Percentiles rank a stretch among this genome's conserved stretches.
Conservation (phyloP, 2,888 invertebrate species). For the Oligia latruncula region DNA sequence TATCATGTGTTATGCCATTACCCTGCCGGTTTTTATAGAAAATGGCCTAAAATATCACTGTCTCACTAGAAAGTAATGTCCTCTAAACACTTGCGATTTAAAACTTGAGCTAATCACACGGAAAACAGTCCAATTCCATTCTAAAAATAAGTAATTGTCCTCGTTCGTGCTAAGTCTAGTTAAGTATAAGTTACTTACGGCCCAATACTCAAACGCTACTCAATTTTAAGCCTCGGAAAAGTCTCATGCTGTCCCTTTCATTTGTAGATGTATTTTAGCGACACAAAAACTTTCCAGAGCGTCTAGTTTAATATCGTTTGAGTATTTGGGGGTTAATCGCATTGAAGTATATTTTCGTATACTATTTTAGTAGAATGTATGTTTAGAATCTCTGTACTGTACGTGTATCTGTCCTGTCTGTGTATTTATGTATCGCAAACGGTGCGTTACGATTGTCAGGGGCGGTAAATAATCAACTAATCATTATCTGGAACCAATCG, state of each 20-base stretch:
- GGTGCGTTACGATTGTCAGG: slow-evolving; percentile 51
- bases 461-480: slow-evolving; percentile 1
- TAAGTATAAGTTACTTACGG: slow-evolving; percentile 37
- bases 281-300: background rate
- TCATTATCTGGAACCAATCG: slow-evolving; percentile 9
- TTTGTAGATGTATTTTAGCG: background rate
- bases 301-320: slow-evolving; percentile 9
- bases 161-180: slow-evolving; percentile 40
- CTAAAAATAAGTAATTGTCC: slow-evolving; percentile 30
- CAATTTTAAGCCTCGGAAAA: slow-evolving; percentile 9
- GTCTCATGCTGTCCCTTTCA: background rate
- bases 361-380: slow-evolving; percentile 54
- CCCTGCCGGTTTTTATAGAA: background rate
- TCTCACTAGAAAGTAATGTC: background rate
- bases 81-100: slow-evolving; percentile 2
- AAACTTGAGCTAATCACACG: slow-evolving; percentile 8
- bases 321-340: slow-evolving; percentile 19
- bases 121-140: slow-evolving; percentile 6
- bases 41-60: background rate
- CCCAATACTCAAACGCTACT: slow-evolving; percentile 35
- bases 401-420: slow-evolving; percentile 36
- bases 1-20: background rate
- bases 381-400: slow-evolving; percentile 61
- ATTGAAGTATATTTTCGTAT: slow-evolving; percentile 62
- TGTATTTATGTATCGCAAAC: slow-evolving; percentile 29